Conservation (phyloP, 2,888 invertebrate genomes). For the Caenorhabditis zanzibari region DNA sequence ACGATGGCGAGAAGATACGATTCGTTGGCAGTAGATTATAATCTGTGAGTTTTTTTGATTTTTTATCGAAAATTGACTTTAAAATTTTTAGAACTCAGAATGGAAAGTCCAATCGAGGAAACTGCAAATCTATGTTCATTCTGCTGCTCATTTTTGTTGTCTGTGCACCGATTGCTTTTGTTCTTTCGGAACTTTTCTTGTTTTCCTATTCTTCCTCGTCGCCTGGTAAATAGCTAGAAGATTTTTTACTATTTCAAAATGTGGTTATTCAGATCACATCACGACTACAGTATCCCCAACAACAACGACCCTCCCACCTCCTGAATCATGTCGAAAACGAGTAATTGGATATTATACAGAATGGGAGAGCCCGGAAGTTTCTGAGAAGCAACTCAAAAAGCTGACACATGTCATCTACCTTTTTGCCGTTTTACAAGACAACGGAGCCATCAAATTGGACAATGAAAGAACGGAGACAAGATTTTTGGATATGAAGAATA, state of each 20-base stretch:
- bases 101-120: neutral
- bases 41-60: neutral
- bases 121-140: neutral
- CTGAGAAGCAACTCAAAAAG: constrained; percentile 53
- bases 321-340: constrained; percentile 64
- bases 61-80: neutral
- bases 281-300: neutral
- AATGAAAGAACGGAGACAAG: neutral
- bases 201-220: neutral
- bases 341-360: constrained; percentile 73
- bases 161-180: neutral
- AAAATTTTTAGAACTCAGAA: neutral
- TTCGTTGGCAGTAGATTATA: neutral
- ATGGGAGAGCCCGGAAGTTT: constrained; percentile 67
- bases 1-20: neutral
- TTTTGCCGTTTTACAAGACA: constrained; percentile 53
- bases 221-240: no score
- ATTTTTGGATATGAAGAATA: constrained; percentile 10
- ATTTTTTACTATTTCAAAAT: neutral
- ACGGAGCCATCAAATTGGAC: constrained; percentile 3
- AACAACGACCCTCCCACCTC: neutral
- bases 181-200: neutral
- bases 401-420: constrained; percentile 74
- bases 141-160: neutral
- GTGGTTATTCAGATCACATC: neutral